These are phyloP conservation scores for Camelus dromedarius DNA, from an alignment of 2,113 vertebrate species.

Conservation along the genomic window DNA sequence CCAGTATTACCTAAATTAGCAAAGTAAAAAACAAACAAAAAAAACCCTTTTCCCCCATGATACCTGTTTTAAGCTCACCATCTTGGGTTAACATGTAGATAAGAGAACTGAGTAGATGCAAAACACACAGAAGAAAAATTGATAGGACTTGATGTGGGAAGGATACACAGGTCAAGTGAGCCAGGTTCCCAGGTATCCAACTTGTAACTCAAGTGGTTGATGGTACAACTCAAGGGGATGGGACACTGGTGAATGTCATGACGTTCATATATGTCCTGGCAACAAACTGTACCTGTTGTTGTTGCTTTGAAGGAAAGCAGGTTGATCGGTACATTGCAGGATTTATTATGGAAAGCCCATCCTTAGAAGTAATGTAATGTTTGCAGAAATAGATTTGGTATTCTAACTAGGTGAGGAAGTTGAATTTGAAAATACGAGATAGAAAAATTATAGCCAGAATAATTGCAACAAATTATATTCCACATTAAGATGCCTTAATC, in stretches of 20 bases:
- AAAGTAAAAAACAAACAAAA: not conserved
- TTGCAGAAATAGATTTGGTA: slow-evolving; percentile 40
- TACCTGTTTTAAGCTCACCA: not conserved
- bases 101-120: not conserved
- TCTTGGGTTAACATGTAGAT: not conserved
- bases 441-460: slow-evolving; percentile 26
- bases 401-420: slow-evolving; percentile 12
- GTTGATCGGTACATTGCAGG: not conserved
- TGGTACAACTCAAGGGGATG: not conserved
- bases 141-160: not conserved
- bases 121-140: not conserved
- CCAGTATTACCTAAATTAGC: not conserved
- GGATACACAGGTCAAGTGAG: not conserved
- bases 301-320: not conserved
- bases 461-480: slow-evolving; percentile 62
- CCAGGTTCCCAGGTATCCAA: not conserved
- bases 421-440: slow-evolving; percentile 14
- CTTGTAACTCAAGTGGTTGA: not conserved
- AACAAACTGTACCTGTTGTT: not conserved
- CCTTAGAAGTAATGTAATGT: slow-evolving; percentile 49
- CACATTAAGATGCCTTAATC: not conserved
- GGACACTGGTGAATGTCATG: not conserved
- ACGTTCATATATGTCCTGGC: not conserved
- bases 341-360: not conserved
- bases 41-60: not conserved